phyloP scores from a whole-genome alignment of 2,113 vertebrate species.

The Varanus salvator region DNA sequence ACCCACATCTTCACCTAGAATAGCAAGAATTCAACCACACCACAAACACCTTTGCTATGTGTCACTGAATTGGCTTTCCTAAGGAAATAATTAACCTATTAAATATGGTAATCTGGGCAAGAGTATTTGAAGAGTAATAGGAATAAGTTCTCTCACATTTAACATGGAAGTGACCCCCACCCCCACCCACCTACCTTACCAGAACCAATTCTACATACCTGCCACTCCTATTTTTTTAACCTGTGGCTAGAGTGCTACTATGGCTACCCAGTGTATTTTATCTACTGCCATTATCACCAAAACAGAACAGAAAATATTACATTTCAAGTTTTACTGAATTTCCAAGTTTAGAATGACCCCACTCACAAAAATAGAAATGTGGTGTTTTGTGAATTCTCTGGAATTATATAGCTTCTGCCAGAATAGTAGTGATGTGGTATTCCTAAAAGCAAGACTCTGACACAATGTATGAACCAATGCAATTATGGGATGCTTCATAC shows the following conservation, averaged over 20 bases:
- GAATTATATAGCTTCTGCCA: background rate
- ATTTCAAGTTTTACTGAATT: background rate
- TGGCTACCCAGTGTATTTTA: background rate
- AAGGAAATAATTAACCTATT: background rate
- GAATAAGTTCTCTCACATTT: background rate
- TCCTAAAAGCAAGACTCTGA: background rate
- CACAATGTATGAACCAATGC: background rate
- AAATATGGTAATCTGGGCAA: background rate
- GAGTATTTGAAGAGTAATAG: background rate
- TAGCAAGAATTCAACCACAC: slow-evolving; percentile 41
- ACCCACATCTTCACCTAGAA: slow-evolving; percentile 31
- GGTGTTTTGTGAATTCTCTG: slow-evolving; percentile 3
- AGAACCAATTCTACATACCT: background rate
- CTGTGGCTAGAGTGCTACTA: background rate
- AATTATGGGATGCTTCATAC: too few species aligned
- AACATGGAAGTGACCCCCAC: too few species aligned
- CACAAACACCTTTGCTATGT: background rate
- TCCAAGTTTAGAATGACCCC: background rate
- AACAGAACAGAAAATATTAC: background rate
- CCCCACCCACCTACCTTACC: background rate
- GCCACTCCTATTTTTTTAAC: background rate
- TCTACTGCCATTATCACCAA: background rate
- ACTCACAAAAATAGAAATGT: background rate
- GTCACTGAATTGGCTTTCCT: background rate
- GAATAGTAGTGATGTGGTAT: background rate